phyloP scores from a whole-genome alignment of 1,140 invertebrate species.

The Drosophila trapezifrons region DNA sequence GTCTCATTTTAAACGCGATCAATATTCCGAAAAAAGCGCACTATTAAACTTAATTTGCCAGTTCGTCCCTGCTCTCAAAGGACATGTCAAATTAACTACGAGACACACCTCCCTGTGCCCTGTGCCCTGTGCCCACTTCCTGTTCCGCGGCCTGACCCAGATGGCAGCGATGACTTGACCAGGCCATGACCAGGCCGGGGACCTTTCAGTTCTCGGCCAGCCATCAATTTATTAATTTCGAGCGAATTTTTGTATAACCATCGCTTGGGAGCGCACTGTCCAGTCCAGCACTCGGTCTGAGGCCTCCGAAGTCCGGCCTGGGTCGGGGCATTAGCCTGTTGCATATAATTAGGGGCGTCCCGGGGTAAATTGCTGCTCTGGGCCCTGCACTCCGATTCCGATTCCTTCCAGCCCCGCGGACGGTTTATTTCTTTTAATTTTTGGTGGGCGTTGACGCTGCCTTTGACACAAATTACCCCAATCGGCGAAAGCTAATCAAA shows the following conservation, averaged over 20 bases:
- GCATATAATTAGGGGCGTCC: constrained; percentile 72
- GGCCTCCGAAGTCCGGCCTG: no score
- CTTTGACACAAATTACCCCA: constrained; percentile 74
- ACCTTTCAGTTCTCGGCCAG: constrained; percentile 59
- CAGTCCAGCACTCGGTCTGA: constrained; percentile 1
- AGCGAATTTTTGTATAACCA: constrained; percentile 73
- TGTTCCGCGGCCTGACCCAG: constrained; percentile 23
- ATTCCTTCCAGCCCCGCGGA: constrained; percentile 10
- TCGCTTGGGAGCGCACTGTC: constrained; percentile 11
- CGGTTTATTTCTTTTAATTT: constrained; percentile 1
- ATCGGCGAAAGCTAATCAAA: constrained; percentile 76
- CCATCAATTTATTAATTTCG: constrained; percentile 80
- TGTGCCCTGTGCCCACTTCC: not conserved
- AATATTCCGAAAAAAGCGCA: not conserved
- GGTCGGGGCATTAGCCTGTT: constrained; percentile 57
- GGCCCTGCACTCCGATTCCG: constrained; percentile 35
- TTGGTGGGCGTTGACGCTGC: constrained; percentile 63
- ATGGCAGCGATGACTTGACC: constrained; percentile 35
- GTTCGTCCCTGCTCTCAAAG: constrained; percentile 11
- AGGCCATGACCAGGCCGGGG: constrained; percentile 32
- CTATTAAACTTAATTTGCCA: constrained; percentile 1
- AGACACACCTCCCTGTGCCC: no score
- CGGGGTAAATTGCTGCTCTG: constrained; percentile 45
- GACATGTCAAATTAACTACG: constrained; percentile 6
- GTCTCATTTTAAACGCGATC: constrained; percentile 11